Percentiles rank a stretch among this genome's conserved stretches.
These are phyloP conservation scores for Machaerirhynchus nigripectus DNA, from an alignment of 2,113 vertebrate species.

Conservation along the genomic window DNA sequence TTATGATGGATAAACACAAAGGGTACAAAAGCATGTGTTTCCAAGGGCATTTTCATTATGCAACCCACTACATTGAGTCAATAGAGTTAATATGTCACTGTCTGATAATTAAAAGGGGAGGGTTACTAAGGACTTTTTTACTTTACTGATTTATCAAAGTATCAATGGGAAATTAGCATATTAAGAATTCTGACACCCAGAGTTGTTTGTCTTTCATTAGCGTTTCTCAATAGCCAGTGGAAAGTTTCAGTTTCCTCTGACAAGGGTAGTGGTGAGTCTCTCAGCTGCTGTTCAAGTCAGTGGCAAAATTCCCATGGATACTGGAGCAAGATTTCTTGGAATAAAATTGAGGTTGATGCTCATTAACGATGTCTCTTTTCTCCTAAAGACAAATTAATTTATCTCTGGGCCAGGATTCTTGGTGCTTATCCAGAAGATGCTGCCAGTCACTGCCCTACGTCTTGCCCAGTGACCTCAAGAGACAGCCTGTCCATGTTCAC, in stretches of 20 bases:
- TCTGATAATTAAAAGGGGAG: slow-evolving; percentile 39
- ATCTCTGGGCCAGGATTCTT: neutral
- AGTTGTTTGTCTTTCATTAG: neutral
- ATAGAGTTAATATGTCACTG: neutral
- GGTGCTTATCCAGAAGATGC: neutral
- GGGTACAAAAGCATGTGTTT: neutral
- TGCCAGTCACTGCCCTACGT: neutral
- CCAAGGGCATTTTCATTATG: slow-evolving; percentile 47
- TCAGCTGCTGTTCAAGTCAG: neutral
- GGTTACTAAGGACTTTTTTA: slow-evolving; percentile 12
- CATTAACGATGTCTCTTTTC: neutral
- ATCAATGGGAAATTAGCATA: neutral
- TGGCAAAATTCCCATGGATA: neutral
- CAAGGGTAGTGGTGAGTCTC: neutral
- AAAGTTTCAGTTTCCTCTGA: neutral
- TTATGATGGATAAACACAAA: slow-evolving; percentile 43
- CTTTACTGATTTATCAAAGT: slow-evolving; percentile 8
- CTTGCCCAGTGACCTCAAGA: neutral
- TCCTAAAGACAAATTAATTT: neutral
- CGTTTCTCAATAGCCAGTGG: neutral
- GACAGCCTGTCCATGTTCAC: neutral
- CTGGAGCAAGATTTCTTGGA: neutral
- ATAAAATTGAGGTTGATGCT: neutral
- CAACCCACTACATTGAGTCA: slow-evolving; percentile 31
- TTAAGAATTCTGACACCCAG: neutral